Conservation (phyloP, 2,888 invertebrate species). For the Metellina segmentata region DNA sequence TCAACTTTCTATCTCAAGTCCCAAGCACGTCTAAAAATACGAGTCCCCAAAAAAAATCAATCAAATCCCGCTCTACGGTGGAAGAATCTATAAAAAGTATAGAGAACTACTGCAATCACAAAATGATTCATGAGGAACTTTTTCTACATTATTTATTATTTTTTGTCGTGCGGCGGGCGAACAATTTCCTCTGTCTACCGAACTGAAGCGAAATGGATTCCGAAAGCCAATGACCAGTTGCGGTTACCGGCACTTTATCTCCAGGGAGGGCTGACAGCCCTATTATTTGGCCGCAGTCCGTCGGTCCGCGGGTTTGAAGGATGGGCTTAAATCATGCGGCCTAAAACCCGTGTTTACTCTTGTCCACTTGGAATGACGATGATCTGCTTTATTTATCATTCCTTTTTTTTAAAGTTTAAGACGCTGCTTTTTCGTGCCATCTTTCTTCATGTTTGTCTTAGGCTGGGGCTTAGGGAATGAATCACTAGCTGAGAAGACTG, state of each 20-base stretch:
- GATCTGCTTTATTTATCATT: slow-evolving; percentile 21
- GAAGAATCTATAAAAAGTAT: slow-evolving; percentile 43
- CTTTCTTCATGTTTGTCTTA: slow-evolving; percentile 8
- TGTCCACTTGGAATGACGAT: slow-evolving; percentile 46
- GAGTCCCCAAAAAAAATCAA: slow-evolving; percentile 27
- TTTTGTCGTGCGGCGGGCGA: slow-evolving; percentile 5
- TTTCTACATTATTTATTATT: slow-evolving; percentile 22
- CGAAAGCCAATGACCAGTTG: slow-evolving; percentile 58
- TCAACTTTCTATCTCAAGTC: neutral
- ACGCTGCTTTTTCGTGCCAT: neutral
- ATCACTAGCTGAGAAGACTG: neutral
- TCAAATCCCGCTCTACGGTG: slow-evolving; percentile 22
- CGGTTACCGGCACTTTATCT: slow-evolving; percentile 51
- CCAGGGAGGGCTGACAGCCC: slow-evolving; percentile 40
- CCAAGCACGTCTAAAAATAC: slow-evolving; percentile 2
- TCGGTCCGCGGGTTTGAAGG: neutral
- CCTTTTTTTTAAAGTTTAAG: neutral
- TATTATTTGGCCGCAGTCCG: slow-evolving; percentile 54
- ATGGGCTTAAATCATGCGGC: slow-evolving; percentile 14
- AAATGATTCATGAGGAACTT: slow-evolving; percentile 55
- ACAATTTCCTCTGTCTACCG: slow-evolving; percentile 59
- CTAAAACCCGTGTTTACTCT: slow-evolving; percentile 62
- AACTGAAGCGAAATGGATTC: slow-evolving; percentile 50
- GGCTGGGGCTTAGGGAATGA: slow-evolving; percentile 11
- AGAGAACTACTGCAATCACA: slow-evolving; percentile 34